phyloP scores from a whole-genome alignment of 2,888 invertebrate species.

The Alloplasta piceator region DNA sequence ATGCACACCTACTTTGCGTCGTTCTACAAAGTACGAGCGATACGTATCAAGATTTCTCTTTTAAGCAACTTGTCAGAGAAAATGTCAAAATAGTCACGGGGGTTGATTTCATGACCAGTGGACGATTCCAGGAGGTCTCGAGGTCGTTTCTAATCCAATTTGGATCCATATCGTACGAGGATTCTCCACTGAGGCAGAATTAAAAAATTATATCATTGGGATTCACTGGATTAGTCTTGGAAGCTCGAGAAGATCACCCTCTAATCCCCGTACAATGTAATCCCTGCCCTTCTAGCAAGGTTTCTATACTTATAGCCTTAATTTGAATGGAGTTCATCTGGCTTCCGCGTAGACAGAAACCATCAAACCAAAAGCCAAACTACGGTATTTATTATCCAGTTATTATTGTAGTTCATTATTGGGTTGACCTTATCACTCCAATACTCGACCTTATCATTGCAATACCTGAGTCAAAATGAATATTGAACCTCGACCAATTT shows the following conservation, averaged over 20 bases:
- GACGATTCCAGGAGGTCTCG: background rate
- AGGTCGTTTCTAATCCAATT: conserved; percentile 37
- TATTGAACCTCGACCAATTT: no score
- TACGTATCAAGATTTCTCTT: conserved; percentile 4
- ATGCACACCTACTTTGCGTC: conserved; percentile 26
- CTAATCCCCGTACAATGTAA: conserved; percentile 45
- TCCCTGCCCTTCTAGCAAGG: conserved; percentile 28
- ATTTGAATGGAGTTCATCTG: conserved; percentile 38
- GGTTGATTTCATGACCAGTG: background rate
- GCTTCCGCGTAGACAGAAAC: background rate
- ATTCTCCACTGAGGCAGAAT: background rate
- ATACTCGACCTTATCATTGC: no score
- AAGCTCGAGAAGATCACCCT: conserved; percentile 40
- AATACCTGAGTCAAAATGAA: no score
- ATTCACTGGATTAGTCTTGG: conserved; percentile 44
- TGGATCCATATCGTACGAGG: conserved; percentile 1
- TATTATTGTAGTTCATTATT: no score
- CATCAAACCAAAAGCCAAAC: no score
- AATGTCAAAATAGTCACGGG: background rate
- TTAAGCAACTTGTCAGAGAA: background rate
- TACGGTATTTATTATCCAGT: no score
- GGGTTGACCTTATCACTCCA: no score
- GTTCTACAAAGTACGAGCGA: conserved; percentile 28
- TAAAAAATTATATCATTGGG: conserved; percentile 49
- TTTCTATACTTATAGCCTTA: conserved; percentile 21